Evolutionary conservation across 2,113 vertebrate genomes (phyloP).

Genomic region (Crotalus viridis): DNA sequence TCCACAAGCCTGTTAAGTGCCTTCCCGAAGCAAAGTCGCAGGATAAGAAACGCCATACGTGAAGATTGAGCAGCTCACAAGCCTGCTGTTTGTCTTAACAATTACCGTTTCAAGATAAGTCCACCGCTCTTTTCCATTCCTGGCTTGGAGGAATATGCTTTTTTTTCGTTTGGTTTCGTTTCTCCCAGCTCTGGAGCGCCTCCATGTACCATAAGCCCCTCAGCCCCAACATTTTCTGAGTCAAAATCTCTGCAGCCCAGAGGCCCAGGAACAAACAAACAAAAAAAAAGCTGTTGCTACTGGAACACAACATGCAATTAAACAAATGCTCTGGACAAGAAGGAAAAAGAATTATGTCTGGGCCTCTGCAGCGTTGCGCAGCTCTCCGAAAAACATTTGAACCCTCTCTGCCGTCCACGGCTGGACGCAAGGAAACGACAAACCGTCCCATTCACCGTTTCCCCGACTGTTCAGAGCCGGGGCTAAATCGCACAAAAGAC

Average conservation of each 20-base stretch:
- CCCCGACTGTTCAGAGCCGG: not conserved
- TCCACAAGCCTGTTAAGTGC: not conserved
- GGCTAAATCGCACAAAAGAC: slow-evolving; percentile 52
- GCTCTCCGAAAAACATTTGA: not conserved
- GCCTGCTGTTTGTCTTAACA: accelerated
- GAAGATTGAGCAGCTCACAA: too few relatives aligned
- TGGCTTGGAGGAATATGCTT: not conserved
- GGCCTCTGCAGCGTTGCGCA: not conserved
- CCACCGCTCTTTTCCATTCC: not conserved
- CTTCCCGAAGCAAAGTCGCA: not conserved
- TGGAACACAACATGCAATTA: slow-evolving; percentile 20
- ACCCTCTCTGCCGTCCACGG: not conserved
- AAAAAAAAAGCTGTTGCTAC: not conserved
- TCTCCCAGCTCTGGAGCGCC: not conserved
- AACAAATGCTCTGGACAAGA: not conserved
- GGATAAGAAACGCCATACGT: not conserved
- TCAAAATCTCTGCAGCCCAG: not conserved
- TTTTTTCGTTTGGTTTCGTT: not conserved
- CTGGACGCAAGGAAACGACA: not conserved
- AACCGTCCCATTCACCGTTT: not conserved
- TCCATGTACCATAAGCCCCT: not conserved
- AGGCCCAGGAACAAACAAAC: not conserved
- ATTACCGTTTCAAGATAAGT: not conserved
- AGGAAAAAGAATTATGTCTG: not conserved
- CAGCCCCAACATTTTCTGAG: not conserved